These are phyloP conservation scores for Alosa sapidissima DNA, from an alignment of 2,797 vertebrate species.

Conservation along the genomic window DNA sequence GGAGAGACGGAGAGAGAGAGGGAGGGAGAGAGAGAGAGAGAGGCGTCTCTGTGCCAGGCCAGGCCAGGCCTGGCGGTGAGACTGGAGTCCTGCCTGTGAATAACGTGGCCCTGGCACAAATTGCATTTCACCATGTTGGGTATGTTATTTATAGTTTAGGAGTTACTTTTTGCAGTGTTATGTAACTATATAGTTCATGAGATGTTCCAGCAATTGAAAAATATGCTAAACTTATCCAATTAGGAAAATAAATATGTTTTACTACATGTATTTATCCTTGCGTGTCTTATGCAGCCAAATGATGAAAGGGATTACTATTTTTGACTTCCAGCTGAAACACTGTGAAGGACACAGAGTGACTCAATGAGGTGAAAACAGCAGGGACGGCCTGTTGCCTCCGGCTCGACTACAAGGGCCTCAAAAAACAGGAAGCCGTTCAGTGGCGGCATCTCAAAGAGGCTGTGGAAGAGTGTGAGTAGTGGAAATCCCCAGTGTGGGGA, in stretches of 20 bases:
- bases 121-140: background rate
- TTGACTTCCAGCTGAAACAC: background rate
- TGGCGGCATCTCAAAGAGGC: conserved; percentile 15
- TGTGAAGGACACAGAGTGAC: background rate
- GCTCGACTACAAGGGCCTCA: conserved; percentile 7
- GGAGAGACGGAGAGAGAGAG: background rate
- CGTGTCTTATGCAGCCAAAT: background rate
- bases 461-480: conserved; percentile 1
- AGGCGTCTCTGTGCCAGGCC: too few relatives aligned
- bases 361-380: background rate
- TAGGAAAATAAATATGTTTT: background rate
- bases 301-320: background rate
- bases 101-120: background rate
- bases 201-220: background rate
- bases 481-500: conserved; percentile 43
- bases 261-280: background rate
- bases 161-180: background rate
- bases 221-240: background rate
- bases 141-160: background rate
- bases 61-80: background rate
- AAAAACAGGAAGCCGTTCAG: conserved; percentile 50
- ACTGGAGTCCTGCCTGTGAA: background rate
- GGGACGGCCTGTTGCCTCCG: background rate
- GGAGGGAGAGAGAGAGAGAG: background rate
- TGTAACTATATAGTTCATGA: background rate